Evolutionary conservation across 2,888 invertebrate genomes (phyloP).

Genomic region (Ctenicera cuprea): DNA sequence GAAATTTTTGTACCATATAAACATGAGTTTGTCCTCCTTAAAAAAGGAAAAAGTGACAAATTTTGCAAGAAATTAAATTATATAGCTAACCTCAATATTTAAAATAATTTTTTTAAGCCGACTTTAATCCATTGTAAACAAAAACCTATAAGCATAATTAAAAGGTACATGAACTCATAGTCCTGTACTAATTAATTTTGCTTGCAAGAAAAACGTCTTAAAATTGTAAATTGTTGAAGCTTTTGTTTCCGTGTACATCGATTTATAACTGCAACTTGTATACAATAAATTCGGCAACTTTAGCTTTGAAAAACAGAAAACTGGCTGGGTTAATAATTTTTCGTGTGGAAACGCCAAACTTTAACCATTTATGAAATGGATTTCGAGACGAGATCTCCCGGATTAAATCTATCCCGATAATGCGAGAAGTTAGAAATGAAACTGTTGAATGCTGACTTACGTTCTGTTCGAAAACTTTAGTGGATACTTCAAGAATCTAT

Average conservation of each 20-base stretch:
- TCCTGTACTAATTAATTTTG: no score
- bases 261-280: background rate
- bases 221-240: no score
- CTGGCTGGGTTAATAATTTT: constrained; percentile 7
- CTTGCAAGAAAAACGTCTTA: no score
- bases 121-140: no score
- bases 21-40: no score
- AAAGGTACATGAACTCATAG: no score
- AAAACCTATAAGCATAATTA: no score
- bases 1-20: no score
- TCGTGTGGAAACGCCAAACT: constrained; percentile 14
- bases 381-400: constrained; percentile 15
- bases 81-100: no score
- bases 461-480: constrained; percentile 10
- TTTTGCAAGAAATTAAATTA: no score
- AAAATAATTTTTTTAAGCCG: no score
- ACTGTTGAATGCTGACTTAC: constrained; percentile 25
- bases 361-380: constrained; percentile 32
- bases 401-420: constrained; percentile 25
- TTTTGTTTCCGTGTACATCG: background rate
- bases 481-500: background rate
- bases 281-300: background rate
- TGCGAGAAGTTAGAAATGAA: constrained; percentile 25
- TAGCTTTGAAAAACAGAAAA: background rate
- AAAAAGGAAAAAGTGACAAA: no score